Evolutionary conservation across 2,113 vertebrate species (phyloP).

Genomic region (Piprites chloris): DNA sequence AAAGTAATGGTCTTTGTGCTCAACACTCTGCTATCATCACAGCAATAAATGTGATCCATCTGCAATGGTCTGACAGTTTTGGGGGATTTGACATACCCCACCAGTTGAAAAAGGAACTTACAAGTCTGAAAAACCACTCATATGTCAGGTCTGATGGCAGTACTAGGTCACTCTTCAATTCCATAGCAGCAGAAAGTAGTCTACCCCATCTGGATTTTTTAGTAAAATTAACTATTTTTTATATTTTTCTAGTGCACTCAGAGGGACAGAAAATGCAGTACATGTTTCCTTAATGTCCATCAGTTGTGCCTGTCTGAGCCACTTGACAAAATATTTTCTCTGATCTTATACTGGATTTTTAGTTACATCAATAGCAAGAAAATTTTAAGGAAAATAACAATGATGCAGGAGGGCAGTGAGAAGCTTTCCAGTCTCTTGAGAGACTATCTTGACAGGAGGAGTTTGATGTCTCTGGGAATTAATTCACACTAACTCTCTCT

Average conservation of each 20-base stretch:
- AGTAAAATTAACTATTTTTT: slow-evolving; percentile 16
- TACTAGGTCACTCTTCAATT: slow-evolving; percentile 15
- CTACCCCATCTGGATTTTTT: neutral
- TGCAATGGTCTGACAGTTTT: neutral
- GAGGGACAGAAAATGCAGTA: slow-evolving; percentile 2
- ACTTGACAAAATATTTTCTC: slow-evolving; percentile 55
- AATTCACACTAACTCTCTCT: slow-evolving; percentile 4
- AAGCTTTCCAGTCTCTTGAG: slow-evolving; percentile 11
- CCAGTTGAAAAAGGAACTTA: neutral
- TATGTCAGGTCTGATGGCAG: slow-evolving; percentile 21
- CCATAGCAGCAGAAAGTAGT: neutral
- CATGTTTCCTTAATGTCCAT: slow-evolving; percentile 10
- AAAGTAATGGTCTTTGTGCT: neutral
- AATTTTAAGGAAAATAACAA: slow-evolving; percentile 37
- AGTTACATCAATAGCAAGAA: slow-evolving; percentile 2
- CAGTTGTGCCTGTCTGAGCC: slow-evolving; percentile 42
- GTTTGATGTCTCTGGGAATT: slow-evolving; percentile 44
- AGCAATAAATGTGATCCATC: neutral
- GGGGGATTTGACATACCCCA: neutral
- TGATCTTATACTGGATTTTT: slow-evolving; percentile 33
- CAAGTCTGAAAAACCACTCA: slow-evolving; percentile 6
- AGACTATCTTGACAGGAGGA: slow-evolving; percentile 41
- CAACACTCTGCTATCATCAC: neutral
- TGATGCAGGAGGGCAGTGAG: slow-evolving; percentile 11
- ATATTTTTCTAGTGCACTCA: neutral